Evolutionary conservation across 2,888 invertebrate genomes (phyloP).

Genomic region (Aleiodes leptofemur): DNA sequence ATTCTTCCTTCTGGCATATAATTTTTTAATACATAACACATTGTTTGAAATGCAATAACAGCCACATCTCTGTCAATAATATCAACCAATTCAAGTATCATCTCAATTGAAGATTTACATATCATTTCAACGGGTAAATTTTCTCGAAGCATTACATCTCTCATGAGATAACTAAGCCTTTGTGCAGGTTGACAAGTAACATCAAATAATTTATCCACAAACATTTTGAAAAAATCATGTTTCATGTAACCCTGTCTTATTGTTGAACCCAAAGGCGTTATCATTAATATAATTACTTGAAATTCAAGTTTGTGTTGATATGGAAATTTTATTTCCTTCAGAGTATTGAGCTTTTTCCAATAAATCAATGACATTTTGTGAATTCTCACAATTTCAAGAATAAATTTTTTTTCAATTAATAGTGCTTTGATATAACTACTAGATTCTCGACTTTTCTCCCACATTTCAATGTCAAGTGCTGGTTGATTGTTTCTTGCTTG

Average conservation of each 20-base stretch:
- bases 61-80: constrained; percentile 71
- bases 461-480: constrained; percentile 56
- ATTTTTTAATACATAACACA: constrained; percentile 70
- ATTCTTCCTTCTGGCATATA: constrained; percentile 60
- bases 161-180: constrained; percentile 79
- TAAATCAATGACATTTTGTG: constrained; percentile 72
- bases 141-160: constrained; percentile 76
- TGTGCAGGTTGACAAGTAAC: constrained; percentile 81
- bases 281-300: constrained; percentile 70
- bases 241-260: constrained; percentile 68
- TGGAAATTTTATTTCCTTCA: constrained; percentile 58
- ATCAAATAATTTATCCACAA: constrained; percentile 79
- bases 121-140: constrained; percentile 74
- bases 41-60: constrained; percentile 70
- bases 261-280: constrained; percentile 79
- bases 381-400: constrained; percentile 70
- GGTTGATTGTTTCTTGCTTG: constrained; percentile 52
- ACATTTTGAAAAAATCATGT: constrained; percentile 79
- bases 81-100: constrained; percentile 79
- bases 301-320: constrained; percentile 66
- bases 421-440: constrained; percentile 68
- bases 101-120: constrained; percentile 71
- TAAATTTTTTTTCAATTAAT: constrained; percentile 70
- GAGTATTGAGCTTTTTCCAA: constrained; percentile 69
- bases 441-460: constrained; percentile 72